Base-by-base conservation (phyloP, 2,888 invertebrate species). In the Leucoptera coffeella region DNA sequence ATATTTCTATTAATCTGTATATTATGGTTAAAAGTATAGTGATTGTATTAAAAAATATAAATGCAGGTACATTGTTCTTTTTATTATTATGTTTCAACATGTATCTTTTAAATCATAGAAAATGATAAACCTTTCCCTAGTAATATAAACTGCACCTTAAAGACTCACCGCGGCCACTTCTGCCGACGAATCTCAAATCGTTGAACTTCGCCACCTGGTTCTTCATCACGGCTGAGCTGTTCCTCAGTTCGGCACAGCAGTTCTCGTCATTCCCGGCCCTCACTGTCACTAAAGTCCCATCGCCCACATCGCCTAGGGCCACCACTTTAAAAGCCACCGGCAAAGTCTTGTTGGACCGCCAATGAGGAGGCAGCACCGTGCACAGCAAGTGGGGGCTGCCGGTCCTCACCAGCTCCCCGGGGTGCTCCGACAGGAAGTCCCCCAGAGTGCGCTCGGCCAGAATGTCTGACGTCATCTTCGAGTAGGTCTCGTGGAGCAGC, bases 191-290 rank as follows among this genome's bases (percentile, higher is more conserved):
- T 56, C 99, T 78, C 45, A 99, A 75, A 73, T 99, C 99, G 60
- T 95, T 95, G 72, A 99, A 99, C 72, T 95, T 94, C 40, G 99
- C 97, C 43, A 97, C 92, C 58, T 95, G 93, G 60, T 95, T 94
- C 75, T 95, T 95, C 88, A 97, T 93, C 47, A 94, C 84, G 15
- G 97, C 93, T 27, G 91, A 89, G 42, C 86, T 87, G 67, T 99
- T 99, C 47, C 94, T 69, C 41, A 96, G 62, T 58, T 99, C 97
- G 21, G 93, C 96, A 52, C 91, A 93, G 56, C 84, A 93, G 69
- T 96, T 97, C 65, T 99, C 97, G 47, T 99, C 97, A 64, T 99
- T 99, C 12, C 97, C 97, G 11, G 96, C 97, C 22, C 89, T 73
- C 20, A 99, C 90, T 6, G 91, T 91, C 37, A 99, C 96, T 64